These are phyloP conservation scores for Dasyornis broadbenti DNA, from an alignment of 2,113 vertebrate species.

Conservation along the genomic window DNA sequence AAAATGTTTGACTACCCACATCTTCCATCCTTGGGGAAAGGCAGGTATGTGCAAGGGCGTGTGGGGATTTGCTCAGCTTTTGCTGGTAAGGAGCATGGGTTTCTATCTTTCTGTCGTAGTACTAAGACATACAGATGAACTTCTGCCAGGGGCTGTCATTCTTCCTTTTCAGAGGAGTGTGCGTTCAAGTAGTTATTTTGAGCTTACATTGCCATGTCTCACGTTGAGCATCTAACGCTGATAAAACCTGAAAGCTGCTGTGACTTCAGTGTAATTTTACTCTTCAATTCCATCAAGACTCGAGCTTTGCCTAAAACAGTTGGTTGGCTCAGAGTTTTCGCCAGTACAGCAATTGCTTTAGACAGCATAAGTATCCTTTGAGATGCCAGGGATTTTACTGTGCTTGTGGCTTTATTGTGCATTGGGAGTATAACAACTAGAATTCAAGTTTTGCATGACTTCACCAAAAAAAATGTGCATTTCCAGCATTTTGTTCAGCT, in stretches of 20 bases:
- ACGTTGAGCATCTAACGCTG: not conserved
- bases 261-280: not conserved
- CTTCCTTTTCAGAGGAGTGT: not conserved
- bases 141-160: not conserved
- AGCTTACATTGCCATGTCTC: not conserved
- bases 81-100: not conserved
- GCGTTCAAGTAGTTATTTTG: not conserved
- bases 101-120: not conserved
- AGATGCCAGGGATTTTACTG: constrained; percentile 15
- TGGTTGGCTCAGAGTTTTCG: constrained; percentile 12
- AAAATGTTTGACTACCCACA: not conserved
- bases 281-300: not conserved
- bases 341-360: not conserved
- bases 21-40: not conserved
- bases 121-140: not conserved
- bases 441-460: constrained; percentile 2
- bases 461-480: not conserved
- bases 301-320: not conserved
- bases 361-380: not conserved
- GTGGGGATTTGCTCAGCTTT: not conserved
- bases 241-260: not conserved
- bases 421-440: not conserved
- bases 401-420: constrained; percentile 37
- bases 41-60: not conserved
- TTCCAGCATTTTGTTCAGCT: not conserved